Conservation (phyloP, 2,797 vertebrate genomes). For the Pseudotriccus pelzelni region DNA sequence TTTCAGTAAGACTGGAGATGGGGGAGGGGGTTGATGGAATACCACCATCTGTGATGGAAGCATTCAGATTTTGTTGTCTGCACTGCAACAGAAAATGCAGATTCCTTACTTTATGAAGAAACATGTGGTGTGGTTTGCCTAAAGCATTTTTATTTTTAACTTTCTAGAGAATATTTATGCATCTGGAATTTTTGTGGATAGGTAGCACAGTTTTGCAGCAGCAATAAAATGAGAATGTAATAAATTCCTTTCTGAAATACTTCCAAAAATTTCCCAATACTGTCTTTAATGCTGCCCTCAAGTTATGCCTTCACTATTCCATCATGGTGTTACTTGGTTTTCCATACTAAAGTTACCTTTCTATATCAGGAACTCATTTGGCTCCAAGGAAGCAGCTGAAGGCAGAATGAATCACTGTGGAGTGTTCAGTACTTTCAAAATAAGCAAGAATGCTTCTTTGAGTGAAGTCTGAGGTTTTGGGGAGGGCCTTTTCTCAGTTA, state of each 20-base stretch:
- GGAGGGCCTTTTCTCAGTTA: background rate
- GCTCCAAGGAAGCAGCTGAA: background rate
- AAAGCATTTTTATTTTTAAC: constrained; percentile 52
- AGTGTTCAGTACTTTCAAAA: constrained; percentile 1
- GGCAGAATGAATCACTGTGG: background rate
- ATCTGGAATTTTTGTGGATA: constrained; percentile 34
- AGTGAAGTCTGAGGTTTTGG: background rate
- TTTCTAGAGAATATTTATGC: constrained; percentile 28
- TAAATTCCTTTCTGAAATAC: constrained; percentile 17
- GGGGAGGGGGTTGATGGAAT: background rate
- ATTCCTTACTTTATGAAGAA: constrained; percentile 31
- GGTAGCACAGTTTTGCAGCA: constrained; percentile 20
- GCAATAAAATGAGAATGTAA: constrained; percentile 33
- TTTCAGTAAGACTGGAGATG: background rate
- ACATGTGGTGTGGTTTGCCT: constrained; percentile 31
- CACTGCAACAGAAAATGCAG: constrained; percentile 13
- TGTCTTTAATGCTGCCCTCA: constrained; percentile 6
- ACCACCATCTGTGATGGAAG: background rate
- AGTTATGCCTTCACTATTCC: background rate
- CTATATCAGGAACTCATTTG: background rate
- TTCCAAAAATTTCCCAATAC: background rate
- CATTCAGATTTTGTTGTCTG: constrained; percentile 18
- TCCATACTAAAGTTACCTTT: constrained; percentile 22
- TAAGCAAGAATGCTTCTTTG: background rate
- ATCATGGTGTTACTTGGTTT: background rate